Base-by-base conservation (phyloP, 2,797 vertebrate species). In the Halcyon leucocephala region DNA sequence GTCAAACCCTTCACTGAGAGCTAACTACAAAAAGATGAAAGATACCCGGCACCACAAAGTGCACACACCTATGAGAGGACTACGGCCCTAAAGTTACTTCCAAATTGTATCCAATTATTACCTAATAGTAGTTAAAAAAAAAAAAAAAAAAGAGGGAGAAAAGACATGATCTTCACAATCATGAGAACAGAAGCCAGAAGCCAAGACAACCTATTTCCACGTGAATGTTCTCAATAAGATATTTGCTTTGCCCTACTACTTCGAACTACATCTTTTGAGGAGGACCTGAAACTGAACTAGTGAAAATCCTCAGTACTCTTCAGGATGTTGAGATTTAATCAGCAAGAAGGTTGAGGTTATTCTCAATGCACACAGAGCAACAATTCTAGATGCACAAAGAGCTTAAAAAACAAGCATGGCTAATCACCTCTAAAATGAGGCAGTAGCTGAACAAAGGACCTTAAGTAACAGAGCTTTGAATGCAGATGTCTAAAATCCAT, bases 151-250 rank as follows among this genome's bases (percentile, higher is more conserved):
- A 18, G 7, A 10, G 31, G 44, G 15, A 14, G n/a, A 51, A 46
- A 31, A 29, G 4, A 57, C 4, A 51, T 3, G 13, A 10, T 25
- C 16, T 44, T 64, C 42, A 48, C 9, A 20, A 15, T 71, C 33
- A 52, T 78, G 33, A 74, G 37, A 85, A 82, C 9, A 89, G 58
- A 93, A 77, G 64, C 12, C 46, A 39, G 82, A 91, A 72, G 29
- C 12, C 28, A 64, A 82, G 51, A 64, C 21, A 49, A 3, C 2
- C 14, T n/a, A 31, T 19, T 73, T 16, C 37, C 31, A 51, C 3
- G 2, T 1, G 2, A 35, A 89, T 3, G 1, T 65, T 80, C 48
- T 80, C 48, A 39, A 17, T 11, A 48, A 0, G 0, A 62, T 7
- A 22, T n/a, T 41, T 81, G 37, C 18, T 81, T 78, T 87, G 31